A percentile compares a stretch with the other conserved stretches of the same genome.
phyloP scores from a whole-genome alignment of 2,888 invertebrate genomes.

The Mylabris sibirica region DNA sequence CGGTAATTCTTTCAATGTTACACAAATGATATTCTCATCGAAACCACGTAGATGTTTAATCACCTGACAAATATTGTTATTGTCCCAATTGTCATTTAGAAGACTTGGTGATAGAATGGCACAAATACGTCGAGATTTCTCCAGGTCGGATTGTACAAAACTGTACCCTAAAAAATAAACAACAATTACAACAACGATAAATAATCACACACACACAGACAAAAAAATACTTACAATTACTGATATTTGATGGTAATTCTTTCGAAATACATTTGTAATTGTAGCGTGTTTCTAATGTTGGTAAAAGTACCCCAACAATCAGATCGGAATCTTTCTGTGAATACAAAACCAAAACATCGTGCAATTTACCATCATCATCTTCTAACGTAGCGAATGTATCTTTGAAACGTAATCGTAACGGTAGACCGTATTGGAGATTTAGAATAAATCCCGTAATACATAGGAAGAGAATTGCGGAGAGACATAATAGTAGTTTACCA shows the following conservation, averaged over 20 bases:
- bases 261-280: constrained; percentile 70
- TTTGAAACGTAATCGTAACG: constrained; percentile 61
- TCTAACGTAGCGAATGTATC: constrained; percentile 63
- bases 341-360: constrained; percentile 72
- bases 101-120: constrained; percentile 63
- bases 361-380: constrained; percentile 65
- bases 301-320: constrained; percentile 69
- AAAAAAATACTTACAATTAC: constrained; percentile 46
- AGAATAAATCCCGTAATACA: constrained; percentile 63
- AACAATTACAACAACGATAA: constrained; percentile 19
- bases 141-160: constrained; percentile 64
- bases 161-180: constrained; percentile 65
- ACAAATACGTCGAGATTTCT: constrained; percentile 63
- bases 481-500: constrained; percentile 64
- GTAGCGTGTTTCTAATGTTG: constrained; percentile 70
- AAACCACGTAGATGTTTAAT: constrained; percentile 61
- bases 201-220: too few relatives aligned
- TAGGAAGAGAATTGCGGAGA: constrained; percentile 63
- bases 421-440: constrained; percentile 65
- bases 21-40: constrained; percentile 54
- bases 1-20: constrained; percentile 61
- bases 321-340: constrained; percentile 70
- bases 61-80: constrained; percentile 57
- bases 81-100: constrained; percentile 62
- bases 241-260: constrained; percentile 49